Percentiles rank a stretch among this genome's conserved stretches.
phyloP scores from a whole-genome alignment of 2,113 vertebrate genomes.

The Pluvialis apricaria region DNA sequence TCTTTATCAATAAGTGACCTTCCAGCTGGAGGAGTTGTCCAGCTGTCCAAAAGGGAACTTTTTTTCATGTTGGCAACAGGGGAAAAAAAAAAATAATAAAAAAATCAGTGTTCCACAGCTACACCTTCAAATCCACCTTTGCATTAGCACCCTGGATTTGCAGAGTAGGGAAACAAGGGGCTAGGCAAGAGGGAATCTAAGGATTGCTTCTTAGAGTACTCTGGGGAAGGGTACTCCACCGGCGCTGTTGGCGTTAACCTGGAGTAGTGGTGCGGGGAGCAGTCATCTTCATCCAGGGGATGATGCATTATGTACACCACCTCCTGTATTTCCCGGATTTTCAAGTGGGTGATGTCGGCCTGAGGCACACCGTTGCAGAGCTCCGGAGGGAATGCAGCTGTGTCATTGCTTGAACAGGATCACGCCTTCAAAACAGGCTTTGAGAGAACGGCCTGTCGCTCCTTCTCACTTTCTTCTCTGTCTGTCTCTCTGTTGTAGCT shows the following conservation, averaged over 20 bases:
- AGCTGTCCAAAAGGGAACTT: not conserved
- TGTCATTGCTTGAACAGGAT: not conserved
- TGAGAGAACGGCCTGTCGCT: not conserved
- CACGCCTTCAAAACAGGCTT: not conserved
- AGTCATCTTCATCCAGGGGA: not conserved
- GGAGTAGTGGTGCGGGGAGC: not conserved
- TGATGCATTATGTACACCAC: not conserved
- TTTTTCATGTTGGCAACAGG: not conserved
- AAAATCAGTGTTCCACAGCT: not conserved
- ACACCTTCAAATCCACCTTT: not conserved
- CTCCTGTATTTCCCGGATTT: not conserved
- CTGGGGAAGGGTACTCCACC: not conserved
- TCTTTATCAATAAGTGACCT: not conserved
- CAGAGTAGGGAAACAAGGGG: not conserved
- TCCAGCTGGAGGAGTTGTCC: not conserved
- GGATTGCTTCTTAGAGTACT: not conserved
- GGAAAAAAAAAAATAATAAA: not conserved
- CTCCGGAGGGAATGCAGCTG: fast-evolving
- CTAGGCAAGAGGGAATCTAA: not conserved
- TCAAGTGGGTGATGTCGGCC: not conserved
- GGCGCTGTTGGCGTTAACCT: fast-evolving
- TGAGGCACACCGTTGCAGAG: not conserved
- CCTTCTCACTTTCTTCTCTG: not conserved
- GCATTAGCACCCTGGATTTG: not conserved
- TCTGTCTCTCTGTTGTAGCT: not conserved